Conservation (phyloP, 1,140 invertebrate species). For the Glossosoma conforme region DNA sequence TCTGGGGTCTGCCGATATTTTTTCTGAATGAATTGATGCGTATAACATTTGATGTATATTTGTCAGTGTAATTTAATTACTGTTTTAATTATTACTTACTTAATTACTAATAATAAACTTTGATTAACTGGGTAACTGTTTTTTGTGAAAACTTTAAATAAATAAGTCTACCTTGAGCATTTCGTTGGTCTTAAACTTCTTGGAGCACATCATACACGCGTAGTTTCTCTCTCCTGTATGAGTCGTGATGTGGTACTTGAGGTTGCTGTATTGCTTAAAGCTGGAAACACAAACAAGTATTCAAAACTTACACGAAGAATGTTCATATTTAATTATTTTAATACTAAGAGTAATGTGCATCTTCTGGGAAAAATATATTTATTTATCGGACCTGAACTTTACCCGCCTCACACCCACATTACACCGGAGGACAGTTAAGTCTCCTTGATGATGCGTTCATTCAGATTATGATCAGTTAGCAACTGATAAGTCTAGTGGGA, state of each 20-base stretch:
- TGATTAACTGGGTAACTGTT: neutral
- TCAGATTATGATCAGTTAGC: too few relatives aligned
- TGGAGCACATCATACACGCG: conserved; percentile 16
- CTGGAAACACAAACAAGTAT: conserved; percentile 13
- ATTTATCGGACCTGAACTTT: neutral
- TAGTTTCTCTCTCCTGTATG: conserved; percentile 26
- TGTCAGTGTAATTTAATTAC: conserved; percentile 1
- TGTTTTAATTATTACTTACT: neutral
- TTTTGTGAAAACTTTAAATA: too few relatives aligned
- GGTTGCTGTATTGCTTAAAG: conserved; percentile 20
- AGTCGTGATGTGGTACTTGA: conserved; percentile 23
- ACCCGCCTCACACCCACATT: neutral
- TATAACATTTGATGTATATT: neutral
- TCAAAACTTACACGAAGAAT: neutral
- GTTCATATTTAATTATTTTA: neutral
- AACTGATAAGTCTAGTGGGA: too few relatives aligned
- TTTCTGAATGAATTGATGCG: neutral
- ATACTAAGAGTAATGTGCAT: neutral
- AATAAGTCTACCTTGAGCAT: conserved; percentile 17
- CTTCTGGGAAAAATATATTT: conserved; percentile 1
- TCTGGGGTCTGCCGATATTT: neutral
- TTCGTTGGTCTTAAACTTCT: conserved; percentile 25
- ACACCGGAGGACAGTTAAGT: too few relatives aligned
- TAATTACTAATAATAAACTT: neutral
- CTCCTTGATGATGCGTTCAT: too few relatives aligned